A percentile compares a stretch with the other conserved stretches of the same genome.
These are phyloP conservation scores for Rhinoraja longicauda DNA, from an alignment of 2,797 vertebrate genomes.

Conservation along the genomic window DNA sequence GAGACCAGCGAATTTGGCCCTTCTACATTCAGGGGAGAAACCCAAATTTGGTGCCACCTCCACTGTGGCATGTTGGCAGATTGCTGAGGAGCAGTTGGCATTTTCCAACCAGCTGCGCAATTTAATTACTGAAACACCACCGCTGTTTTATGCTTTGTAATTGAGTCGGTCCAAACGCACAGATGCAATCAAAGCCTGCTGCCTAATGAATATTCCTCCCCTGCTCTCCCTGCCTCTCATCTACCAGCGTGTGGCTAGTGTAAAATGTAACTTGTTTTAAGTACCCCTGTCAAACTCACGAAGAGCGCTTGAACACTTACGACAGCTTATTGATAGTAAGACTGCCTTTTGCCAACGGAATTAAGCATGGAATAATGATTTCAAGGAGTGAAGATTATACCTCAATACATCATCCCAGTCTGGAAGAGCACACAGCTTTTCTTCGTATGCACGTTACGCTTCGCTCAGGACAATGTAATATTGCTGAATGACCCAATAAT, in stretches of 20 bases:
- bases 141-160: neutral
- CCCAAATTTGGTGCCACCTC: too few species aligned
- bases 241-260: neutral
- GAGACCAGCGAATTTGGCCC: too few species aligned
- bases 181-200: neutral
- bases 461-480: neutral
- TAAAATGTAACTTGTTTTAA: slow-evolving; percentile 6
- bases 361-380: neutral
- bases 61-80: too few species aligned
- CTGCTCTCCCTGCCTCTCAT: neutral
- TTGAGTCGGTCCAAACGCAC: neutral
- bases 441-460: neutral
- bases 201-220: neutral
- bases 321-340: neutral
- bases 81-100: too few species aligned
- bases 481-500: too few species aligned
- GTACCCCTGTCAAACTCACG: neutral
- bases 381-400: neutral
- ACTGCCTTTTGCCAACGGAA: neutral
- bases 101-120: too few species aligned
- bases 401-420: neutral
- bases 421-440: neutral
- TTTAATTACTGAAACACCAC: neutral
- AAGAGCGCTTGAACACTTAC: neutral
- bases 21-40: too few species aligned